These are phyloP conservation scores for Spatula versicolor DNA, from an alignment of 2,797 vertebrate genomes.

Conservation along the genomic window DNA sequence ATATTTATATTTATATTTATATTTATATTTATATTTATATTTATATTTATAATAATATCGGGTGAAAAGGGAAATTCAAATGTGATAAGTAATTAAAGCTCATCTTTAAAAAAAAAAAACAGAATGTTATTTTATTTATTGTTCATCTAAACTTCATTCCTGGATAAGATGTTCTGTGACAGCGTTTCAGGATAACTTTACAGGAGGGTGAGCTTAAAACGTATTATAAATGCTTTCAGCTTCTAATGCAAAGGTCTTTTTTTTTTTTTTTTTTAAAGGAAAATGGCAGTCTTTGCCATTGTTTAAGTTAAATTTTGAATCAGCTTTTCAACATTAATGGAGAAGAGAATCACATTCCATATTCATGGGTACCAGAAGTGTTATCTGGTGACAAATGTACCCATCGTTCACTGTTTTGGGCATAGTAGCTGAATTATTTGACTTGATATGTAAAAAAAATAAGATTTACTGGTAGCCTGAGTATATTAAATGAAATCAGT, in stretches of 20 bases:
- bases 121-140: neutral
- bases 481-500: neutral
- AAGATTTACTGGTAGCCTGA: neutral
- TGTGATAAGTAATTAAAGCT: neutral
- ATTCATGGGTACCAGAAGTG: slow-evolving; percentile 20
- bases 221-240: neutral
- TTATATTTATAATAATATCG: neutral
- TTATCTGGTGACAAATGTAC: slow-evolving; percentile 17
- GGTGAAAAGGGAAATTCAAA: neutral
- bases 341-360: neutral
- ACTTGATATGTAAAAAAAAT: neutral
- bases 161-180: neutral
- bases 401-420: slow-evolving; percentile 3
- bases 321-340: neutral
- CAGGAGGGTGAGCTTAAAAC: neutral
- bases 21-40: too few relatives aligned
- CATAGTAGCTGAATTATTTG: slow-evolving; percentile 1
- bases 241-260: neutral
- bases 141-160: neutral
- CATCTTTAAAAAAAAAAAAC: neutral
- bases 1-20: too few relatives aligned
- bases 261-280: neutral
- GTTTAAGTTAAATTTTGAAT: neutral
- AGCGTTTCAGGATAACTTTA: neutral
- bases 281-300: neutral